Evolutionary conservation across 2,113 vertebrate genomes (phyloP).

Genomic region (Anas platyrhynchos): DNA sequence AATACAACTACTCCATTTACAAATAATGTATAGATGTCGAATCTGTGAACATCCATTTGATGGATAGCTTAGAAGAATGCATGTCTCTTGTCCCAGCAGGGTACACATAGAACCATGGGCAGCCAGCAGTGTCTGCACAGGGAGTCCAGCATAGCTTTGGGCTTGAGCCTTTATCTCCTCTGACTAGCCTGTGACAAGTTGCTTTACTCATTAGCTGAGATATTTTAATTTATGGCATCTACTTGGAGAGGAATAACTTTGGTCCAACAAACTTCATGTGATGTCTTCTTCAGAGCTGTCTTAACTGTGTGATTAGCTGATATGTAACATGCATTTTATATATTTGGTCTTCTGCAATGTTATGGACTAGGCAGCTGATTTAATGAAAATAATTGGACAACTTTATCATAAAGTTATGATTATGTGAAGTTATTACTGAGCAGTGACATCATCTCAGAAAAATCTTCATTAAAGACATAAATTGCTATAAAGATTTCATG

Average conservation of each 20-base stretch:
- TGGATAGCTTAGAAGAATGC: fast-evolving
- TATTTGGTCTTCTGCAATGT: not conserved
- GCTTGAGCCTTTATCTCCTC: not conserved
- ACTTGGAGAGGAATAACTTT: not conserved
- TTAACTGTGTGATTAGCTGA: not conserved
- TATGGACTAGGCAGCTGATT: not conserved
- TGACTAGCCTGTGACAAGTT: not conserved
- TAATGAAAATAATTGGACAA: not conserved
- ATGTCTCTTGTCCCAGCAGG: not conserved
- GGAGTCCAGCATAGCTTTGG: not conserved
- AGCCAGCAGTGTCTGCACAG: not conserved
- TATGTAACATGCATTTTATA: not conserved
- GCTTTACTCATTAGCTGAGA: not conserved
- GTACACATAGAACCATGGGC: fast-evolving
- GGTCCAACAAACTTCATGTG: not conserved
- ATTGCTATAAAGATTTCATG: not conserved
- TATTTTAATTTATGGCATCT: not conserved
- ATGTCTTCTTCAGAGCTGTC: not conserved
- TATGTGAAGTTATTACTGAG: not conserved
- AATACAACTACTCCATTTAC: not conserved
- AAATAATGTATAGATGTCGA: not conserved
- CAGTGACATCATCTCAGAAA: not conserved
- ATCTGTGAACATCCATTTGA: not conserved
- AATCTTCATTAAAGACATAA: not conserved
- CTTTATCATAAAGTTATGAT: not conserved